These are phyloP conservation scores for Oxygymnocypris stewartii DNA, from an alignment of 2,113 vertebrate genomes.

Conservation along the genomic window DNA sequence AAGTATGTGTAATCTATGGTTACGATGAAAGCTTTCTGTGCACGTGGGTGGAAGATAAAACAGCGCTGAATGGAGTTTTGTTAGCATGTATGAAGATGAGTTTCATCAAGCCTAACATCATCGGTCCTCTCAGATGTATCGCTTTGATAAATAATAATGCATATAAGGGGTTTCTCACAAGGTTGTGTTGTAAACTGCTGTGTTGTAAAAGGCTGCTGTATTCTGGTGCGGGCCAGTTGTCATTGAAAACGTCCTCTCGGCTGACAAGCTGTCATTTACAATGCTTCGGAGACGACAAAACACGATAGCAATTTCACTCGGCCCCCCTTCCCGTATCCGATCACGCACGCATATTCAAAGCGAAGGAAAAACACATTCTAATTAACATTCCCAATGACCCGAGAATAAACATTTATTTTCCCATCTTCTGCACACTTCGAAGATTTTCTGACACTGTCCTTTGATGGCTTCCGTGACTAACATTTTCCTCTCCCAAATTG, in stretches of 20 bases:
- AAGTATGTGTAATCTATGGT: neutral
- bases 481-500: constrained; percentile 60
- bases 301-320: constrained; percentile 69
- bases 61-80: neutral
- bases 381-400: constrained; percentile 90
- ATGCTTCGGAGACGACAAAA: constrained; percentile 73
- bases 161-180: neutral
- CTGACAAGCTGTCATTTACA: constrained; percentile 76
- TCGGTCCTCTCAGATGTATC: neutral
- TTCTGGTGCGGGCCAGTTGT: constrained; percentile 68
- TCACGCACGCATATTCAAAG: constrained; percentile 60
- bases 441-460: constrained; percentile 71
- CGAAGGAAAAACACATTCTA: constrained; percentile 75
- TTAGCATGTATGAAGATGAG: constrained; percentile 17
- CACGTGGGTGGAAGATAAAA: neutral
- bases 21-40: neutral
- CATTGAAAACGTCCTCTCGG: constrained; percentile 65
- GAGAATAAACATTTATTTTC: constrained; percentile 78
- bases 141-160: constrained; percentile 16
- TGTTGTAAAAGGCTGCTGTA: constrained; percentile 52
- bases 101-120: constrained; percentile 22
- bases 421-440: constrained; percentile 64
- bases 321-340: constrained; percentile 65
- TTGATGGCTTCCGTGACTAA: constrained; percentile 74
- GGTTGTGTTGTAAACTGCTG: constrained; percentile 36